Conservation (phyloP, 2,888 invertebrate genomes). For the Drosophila merina region DNA sequence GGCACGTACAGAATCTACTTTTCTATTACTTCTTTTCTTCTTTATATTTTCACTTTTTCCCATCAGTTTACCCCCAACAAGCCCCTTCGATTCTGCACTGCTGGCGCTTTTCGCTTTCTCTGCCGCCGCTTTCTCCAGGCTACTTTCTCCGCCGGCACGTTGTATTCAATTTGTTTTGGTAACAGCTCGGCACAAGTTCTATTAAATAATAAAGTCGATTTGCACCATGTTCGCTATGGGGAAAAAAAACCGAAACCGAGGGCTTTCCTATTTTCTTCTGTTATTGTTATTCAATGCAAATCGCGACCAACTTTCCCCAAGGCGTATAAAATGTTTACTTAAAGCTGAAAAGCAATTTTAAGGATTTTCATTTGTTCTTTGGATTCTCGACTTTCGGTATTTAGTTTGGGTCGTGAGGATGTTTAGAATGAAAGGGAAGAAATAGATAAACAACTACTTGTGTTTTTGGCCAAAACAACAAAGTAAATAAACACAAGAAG, state of each 20-base stretch:
- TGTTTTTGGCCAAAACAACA: not conserved
- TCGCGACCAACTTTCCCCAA: slow-evolving; percentile 20
- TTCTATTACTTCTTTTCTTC: slow-evolving; percentile 67
- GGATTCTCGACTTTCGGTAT: not conserved
- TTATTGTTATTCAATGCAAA: slow-evolving; percentile 47
- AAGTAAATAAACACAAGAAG: not conserved
- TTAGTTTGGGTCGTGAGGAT: not conserved
- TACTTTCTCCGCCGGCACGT: slow-evolving; percentile 47
- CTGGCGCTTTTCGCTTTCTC: slow-evolving; percentile 42
- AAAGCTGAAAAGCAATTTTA: slow-evolving; percentile 1
- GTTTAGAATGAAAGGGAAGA: not conserved
- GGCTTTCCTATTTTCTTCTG: slow-evolving; percentile 14
- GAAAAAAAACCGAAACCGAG: not conserved
- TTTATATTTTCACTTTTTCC: slow-evolving; percentile 35
- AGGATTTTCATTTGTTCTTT: not conserved
- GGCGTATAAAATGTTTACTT: slow-evolving; percentile 13
- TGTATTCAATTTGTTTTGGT: slow-evolving; percentile 78
- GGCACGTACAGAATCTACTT: slow-evolving; percentile 73
- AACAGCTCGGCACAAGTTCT: slow-evolving; percentile 76
- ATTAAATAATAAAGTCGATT: slow-evolving; percentile 80
- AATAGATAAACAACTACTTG: not conserved
- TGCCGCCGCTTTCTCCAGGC: slow-evolving; percentile 9
- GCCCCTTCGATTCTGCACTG: slow-evolving; percentile 41
- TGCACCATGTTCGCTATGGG: slow-evolving; percentile 53
- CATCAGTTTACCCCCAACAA: slow-evolving; percentile 2